Evolutionary conservation across 2,113 vertebrate genomes (phyloP).

Genomic region (Atlantisia rogersi): DNA sequence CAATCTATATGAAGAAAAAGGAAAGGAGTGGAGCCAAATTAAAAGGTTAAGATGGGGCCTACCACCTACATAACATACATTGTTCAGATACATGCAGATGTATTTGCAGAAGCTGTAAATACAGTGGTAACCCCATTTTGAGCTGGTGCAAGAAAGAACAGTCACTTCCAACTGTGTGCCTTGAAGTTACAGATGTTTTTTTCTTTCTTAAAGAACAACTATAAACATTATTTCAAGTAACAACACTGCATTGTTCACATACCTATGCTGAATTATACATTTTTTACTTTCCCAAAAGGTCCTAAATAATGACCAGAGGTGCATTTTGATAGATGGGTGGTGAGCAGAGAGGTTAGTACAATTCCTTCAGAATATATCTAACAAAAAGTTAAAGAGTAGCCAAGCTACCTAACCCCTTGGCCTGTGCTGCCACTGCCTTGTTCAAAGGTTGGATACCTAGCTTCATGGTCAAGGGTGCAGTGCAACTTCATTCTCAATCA

Average conservation of each 20-base stretch:
- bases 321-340: neutral
- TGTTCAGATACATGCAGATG: neutral
- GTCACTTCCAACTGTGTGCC: neutral
- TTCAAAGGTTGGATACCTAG: neutral
- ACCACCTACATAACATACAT: neutral
- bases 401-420: neutral
- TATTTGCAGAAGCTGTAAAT: neutral
- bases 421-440: neutral
- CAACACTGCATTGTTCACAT: neutral
- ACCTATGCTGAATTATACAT: neutral
- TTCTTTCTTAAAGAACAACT: neutral
- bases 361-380: neutral
- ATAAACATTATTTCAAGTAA: neutral
- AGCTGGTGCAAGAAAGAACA: neutral
- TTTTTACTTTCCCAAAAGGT: neutral
- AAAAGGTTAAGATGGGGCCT: neutral
- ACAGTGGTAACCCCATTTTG: neutral
- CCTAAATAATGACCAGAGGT: neutral
- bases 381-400: constrained; percentile 33
- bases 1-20: neutral
- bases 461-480: neutral
- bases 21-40: neutral
- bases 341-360: neutral
- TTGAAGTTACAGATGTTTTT: neutral
- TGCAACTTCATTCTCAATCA: neutral